Conservation (phyloP, 2,888 invertebrate genomes). For the Camptogramma bilineatum region DNA sequence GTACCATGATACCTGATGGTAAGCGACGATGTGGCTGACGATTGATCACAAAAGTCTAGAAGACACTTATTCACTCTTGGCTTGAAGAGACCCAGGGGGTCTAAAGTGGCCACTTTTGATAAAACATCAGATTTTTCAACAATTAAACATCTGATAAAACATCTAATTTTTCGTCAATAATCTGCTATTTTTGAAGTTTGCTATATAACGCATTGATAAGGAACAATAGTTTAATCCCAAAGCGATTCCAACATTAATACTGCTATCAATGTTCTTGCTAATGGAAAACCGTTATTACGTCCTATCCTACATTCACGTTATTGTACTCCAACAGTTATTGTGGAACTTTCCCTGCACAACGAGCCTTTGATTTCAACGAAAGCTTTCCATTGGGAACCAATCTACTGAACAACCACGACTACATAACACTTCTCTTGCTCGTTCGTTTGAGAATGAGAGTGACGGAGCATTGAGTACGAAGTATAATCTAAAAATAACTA, state of each 20-base stretch:
- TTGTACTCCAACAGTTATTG: constrained; percentile 61
- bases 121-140: no score
- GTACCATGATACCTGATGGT: no score
- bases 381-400: constrained; percentile 22
- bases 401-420: constrained; percentile 20
- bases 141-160: no score
- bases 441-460: constrained; percentile 23
- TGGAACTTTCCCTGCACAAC: constrained; percentile 51
- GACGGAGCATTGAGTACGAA: constrained; percentile 19
- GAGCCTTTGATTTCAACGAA: constrained; percentile 49
- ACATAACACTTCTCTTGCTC: constrained; percentile 17
- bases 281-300: constrained; percentile 42
- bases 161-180: no score
- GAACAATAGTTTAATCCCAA: constrained; percentile 1
- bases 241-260: constrained; percentile 41
- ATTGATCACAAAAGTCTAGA: no score
- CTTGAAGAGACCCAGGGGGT: no score
- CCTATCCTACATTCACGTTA: constrained; percentile 47
- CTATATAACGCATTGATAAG: not conserved
- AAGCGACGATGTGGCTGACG: no score
- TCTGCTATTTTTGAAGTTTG: no score
- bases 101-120: no score
- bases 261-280: constrained; percentile 46
- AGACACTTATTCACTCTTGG: no score
- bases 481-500: constrained; percentile 32